These are phyloP conservation scores for Struthio camelus DNA, from an alignment of 2,113 vertebrate genomes.

Conservation along the genomic window DNA sequence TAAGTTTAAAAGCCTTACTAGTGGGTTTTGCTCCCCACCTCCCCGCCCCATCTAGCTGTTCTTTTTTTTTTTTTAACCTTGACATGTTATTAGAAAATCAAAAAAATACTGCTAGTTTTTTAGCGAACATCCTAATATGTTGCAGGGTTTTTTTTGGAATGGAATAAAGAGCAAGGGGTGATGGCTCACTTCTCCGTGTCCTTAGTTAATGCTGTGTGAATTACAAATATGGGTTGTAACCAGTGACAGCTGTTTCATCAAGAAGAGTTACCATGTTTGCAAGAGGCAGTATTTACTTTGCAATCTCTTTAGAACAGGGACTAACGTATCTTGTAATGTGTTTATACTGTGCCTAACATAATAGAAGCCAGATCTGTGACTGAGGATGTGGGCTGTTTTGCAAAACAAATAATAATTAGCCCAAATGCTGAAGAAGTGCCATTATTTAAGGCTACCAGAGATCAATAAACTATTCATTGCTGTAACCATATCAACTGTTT, in stretches of 20 bases:
- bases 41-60: constrained; percentile 74
- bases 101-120: neutral
- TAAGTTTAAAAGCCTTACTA: constrained; percentile 45
- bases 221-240: neutral
- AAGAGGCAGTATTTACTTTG: constrained; percentile 16
- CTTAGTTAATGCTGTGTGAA: neutral
- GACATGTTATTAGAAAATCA: constrained; percentile 63
- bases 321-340: constrained; percentile 23
- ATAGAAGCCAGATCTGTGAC: constrained; percentile 31
- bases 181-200: neutral
- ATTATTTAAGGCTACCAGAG: neutral
- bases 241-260: neutral
- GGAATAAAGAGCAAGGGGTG: neutral
- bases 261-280: neutral
- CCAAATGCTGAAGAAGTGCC: neutral
- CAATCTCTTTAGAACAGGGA: neutral
- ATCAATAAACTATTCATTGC: neutral
- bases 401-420: neutral
- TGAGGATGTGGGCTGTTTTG: neutral
- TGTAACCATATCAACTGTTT: neutral
- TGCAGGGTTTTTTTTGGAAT: neutral
- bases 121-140: neutral
- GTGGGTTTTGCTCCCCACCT: no score
- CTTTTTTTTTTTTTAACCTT: constrained; percentile 75
- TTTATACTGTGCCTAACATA: constrained; percentile 24